phyloP scores from a whole-genome alignment of 2,113 vertebrate genomes.

The Tenebrosternarchus preto region DNA sequence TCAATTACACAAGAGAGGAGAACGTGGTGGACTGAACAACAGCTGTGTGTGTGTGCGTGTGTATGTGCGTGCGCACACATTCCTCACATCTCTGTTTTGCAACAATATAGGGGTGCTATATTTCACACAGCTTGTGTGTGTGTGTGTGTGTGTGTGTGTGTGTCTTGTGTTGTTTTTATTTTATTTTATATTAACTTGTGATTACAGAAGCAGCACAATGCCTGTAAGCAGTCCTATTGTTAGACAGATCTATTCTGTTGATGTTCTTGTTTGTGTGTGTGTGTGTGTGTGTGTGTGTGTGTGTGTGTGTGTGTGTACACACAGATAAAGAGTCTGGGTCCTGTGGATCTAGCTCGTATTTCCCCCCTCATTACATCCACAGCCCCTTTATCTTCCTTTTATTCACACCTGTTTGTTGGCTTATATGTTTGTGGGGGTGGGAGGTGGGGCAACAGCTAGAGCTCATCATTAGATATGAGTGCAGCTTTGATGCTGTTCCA shows the following conservation, averaged over 20 bases:
- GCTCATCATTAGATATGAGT: conserved; percentile 22
- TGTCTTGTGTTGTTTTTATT: neutral
- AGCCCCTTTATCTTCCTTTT: neutral
- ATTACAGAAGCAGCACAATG: conserved; percentile 15
- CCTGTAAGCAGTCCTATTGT: neutral
- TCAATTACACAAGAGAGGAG: conserved; percentile 48
- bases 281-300: neutral
- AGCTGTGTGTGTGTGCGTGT: conserved; percentile 37
- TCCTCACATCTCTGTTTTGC: conserved; percentile 28
- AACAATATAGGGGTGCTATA: conserved; percentile 20
- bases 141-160: neutral
- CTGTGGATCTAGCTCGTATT: neutral
- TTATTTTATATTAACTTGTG: neutral
- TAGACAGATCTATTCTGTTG: neutral
- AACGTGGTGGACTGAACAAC: conserved; percentile 40
- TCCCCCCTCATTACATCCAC: neutral
- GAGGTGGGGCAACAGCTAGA: conserved; percentile 25
- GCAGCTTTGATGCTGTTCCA: conserved; percentile 48
- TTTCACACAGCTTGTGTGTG: conserved; percentile 8
- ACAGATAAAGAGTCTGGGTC: too few species aligned
- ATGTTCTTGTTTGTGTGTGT: neutral
- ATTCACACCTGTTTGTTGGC: neutral
- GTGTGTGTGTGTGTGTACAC: conserved; percentile 12
- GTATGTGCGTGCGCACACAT: conserved; percentile 11
- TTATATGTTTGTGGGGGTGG: conserved; percentile 2